A percentile compares a stretch with the other conserved stretches of the same genome.
Conservation (phyloP, 2,113 vertebrate species). For the Danionella cerebrum region DNA sequence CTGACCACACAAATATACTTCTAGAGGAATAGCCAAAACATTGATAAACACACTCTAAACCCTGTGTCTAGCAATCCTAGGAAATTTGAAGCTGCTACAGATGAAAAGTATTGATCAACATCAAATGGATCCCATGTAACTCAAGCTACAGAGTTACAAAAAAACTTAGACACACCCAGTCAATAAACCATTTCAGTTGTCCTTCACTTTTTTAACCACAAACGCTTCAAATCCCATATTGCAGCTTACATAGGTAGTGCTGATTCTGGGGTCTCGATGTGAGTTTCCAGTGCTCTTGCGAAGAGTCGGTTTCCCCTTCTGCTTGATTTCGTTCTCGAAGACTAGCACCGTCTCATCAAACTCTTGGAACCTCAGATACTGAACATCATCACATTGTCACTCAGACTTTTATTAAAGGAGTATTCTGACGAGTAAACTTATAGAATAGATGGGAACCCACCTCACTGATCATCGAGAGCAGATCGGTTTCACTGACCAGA, state of each 20-base stretch:
- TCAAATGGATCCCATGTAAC: too few relatives aligned
- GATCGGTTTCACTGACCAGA: slow-evolving; percentile 77
- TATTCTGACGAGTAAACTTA: background rate
- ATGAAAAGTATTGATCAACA: too few relatives aligned
- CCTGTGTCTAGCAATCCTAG: too few relatives aligned
- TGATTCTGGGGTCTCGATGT: slow-evolving; percentile 59
- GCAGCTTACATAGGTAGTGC: slow-evolving; percentile 69
- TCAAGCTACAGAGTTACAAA: too few relatives aligned
- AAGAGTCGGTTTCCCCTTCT: slow-evolving; percentile 78
- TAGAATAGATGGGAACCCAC: slow-evolving; percentile 47
- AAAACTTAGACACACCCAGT: too few relatives aligned
- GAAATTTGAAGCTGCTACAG: too few relatives aligned
- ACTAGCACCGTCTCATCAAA: slow-evolving; percentile 79
- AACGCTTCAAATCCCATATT: too few relatives aligned
- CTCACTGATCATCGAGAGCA: slow-evolving; percentile 85
- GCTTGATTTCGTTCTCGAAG: slow-evolving; percentile 86
- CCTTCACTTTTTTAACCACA: too few relatives aligned
- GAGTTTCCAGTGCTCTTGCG: slow-evolving; percentile 56
- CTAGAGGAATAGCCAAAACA: too few relatives aligned
- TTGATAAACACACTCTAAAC: too few relatives aligned
- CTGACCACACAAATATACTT: too few relatives aligned
- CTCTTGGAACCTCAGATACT: slow-evolving; percentile 86
- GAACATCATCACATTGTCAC: background rate
- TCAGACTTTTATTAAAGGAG: background rate
- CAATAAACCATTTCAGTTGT: too few relatives aligned